Evolutionary conservation across 2,113 vertebrate genomes (phyloP).

Genomic region (Nothoprocta pentlandii): DNA sequence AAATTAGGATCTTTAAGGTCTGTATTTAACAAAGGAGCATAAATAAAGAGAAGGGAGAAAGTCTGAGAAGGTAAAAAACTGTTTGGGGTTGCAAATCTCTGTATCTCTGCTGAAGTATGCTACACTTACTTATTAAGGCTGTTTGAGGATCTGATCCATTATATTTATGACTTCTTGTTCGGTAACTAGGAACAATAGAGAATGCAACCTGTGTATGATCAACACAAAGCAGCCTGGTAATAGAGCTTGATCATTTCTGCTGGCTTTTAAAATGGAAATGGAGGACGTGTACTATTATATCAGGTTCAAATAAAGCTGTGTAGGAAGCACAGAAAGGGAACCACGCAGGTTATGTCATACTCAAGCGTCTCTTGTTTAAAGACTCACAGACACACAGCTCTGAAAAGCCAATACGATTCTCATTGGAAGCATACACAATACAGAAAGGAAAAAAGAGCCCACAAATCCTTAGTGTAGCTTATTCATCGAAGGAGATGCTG

Average conservation of each 20-base stretch:
- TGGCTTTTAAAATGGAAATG: slow-evolving; percentile 53
- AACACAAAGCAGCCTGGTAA: neutral
- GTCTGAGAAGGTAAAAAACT: neutral
- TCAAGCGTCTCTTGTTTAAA: slow-evolving; percentile 45
- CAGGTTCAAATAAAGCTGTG: slow-evolving; percentile 18
- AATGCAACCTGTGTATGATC: neutral
- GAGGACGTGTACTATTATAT: neutral
- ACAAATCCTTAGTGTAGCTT: neutral
- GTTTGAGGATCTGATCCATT: neutral
- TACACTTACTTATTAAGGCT: neutral
- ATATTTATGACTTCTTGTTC: neutral
- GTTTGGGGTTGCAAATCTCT: neutral
- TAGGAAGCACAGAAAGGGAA: neutral
- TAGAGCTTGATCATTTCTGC: neutral
- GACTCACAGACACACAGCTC: neutral
- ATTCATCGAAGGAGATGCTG: slow-evolving; percentile 17
- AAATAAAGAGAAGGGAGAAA: neutral
- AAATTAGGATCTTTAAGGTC: neutral
- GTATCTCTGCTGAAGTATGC: neutral
- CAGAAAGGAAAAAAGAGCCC: neutral
- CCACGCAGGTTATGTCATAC: neutral
- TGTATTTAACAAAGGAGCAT: neutral
- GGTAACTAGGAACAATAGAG: neutral
- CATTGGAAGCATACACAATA: slow-evolving; percentile 46
- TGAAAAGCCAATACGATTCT: slow-evolving; percentile 51